phyloP scores from a whole-genome alignment of 2,888 invertebrate species.

The Cataglyphis livida region DNA sequence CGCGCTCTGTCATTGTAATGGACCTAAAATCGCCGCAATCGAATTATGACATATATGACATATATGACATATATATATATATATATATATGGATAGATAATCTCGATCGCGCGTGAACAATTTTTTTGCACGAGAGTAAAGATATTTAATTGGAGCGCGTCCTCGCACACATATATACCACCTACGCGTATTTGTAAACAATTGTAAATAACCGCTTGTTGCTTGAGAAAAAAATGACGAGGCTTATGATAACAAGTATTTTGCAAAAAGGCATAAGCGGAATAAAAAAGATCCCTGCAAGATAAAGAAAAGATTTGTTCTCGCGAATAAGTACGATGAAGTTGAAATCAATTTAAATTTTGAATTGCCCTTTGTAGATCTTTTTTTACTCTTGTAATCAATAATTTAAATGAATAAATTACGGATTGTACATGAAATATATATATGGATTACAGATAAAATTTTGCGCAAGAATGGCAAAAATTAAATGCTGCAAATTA shows the following conservation, averaged over 20 bases:
- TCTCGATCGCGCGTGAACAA: not conserved
- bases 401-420: slow-evolving; percentile 7
- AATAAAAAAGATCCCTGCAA: not conserved
- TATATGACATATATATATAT: too few relatives aligned
- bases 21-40: slow-evolving; percentile 25
- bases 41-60: not conserved
- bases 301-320: not conserved
- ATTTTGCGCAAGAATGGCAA: not conserved
- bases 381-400: not conserved
- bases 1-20: slow-evolving; percentile 19
- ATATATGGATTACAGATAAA: not conserved
- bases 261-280: not conserved
- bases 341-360: not conserved
- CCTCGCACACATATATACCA: not conserved
- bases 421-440: not conserved
- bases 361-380: not conserved
- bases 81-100: not conserved
- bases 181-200: slow-evolving; percentile 36
- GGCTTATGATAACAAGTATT: not conserved
- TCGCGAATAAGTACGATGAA: not conserved
- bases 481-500: not conserved
- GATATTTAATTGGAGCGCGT: not conserved
- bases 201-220: slow-evolving; percentile 25
- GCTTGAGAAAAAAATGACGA: not conserved
- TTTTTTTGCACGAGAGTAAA: not conserved